Evolutionary conservation across 1,140 invertebrate genomes (phyloP).

Genomic region (Bicyclus anynana): DNA sequence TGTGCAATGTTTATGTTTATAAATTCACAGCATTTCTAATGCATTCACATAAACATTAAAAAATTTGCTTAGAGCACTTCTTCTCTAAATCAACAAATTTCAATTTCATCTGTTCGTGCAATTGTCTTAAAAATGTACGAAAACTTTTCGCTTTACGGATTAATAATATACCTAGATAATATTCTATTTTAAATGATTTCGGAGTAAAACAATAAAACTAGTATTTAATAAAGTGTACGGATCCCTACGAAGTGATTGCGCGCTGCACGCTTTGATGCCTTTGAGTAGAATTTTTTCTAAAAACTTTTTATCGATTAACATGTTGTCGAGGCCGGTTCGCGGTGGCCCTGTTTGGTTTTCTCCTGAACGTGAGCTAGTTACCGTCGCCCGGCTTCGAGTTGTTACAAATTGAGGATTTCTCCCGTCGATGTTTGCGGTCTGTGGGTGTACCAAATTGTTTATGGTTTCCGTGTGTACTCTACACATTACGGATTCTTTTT

Average conservation of each 20-base stretch:
- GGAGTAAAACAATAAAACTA: too few relatives aligned
- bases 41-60: too few relatives aligned
- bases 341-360: constrained; percentile 40
- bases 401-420: constrained; percentile 11
- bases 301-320: constrained; percentile 37
- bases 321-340: constrained; percentile 27
- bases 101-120: too few relatives aligned
- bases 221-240: constrained; percentile 5
- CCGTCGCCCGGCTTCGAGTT: background rate
- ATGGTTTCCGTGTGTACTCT: background rate
- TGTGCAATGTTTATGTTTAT: too few relatives aligned
- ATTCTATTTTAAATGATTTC: too few relatives aligned
- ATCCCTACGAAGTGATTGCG: background rate
- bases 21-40: too few relatives aligned
- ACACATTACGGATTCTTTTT: too few relatives aligned
- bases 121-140: too few relatives aligned
- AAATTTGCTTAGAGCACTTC: too few relatives aligned
- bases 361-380: constrained; percentile 39
- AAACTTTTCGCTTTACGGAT: too few relatives aligned
- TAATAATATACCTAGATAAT: too few relatives aligned
- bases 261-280: constrained; percentile 6
- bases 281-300: constrained; percentile 6
- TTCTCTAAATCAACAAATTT: too few relatives aligned
- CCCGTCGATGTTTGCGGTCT: background rate
- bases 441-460: background rate